Conservation (phyloP, 2,888 invertebrate genomes). For the Polydrusus cervinus region DNA sequence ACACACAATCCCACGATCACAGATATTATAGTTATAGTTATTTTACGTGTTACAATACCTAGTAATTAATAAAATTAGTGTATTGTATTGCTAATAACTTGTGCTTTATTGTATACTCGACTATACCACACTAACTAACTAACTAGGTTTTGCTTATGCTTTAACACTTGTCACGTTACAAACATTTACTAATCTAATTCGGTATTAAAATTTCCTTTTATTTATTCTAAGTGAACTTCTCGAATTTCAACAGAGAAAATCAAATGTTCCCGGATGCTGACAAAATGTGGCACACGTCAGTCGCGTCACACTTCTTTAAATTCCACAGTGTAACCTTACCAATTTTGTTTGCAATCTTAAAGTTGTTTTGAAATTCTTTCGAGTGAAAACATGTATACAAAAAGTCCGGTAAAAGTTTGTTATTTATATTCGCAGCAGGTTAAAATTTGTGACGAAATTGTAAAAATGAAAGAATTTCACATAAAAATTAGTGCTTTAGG, state of each 20-base stretch:
- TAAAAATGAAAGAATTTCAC: neutral
- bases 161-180: neutral
- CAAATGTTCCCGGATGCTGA: constrained; percentile 1
- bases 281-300: constrained; percentile 4
- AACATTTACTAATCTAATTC: neutral
- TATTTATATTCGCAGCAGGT: neutral
- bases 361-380: neutral
- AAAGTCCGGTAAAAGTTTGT: neutral
- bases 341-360: constrained; percentile 15
- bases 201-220: neutral
- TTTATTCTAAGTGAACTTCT: neutral
- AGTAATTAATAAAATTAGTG: too few species aligned
- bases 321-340: constrained; percentile 20
- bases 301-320: constrained; percentile 2
- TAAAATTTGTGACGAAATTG: neutral
- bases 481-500: too few species aligned
- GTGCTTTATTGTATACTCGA: too few species aligned
- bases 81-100: too few species aligned
- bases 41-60: too few species aligned
- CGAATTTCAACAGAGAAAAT: constrained; percentile 19
- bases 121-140: too few species aligned
- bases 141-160: too few species aligned
- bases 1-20: too few species aligned
- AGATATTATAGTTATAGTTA: too few species aligned
- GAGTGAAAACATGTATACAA: neutral